Base-by-base conservation (phyloP, 1,140 invertebrate species). In the Sarcophaga bullata region DNA sequence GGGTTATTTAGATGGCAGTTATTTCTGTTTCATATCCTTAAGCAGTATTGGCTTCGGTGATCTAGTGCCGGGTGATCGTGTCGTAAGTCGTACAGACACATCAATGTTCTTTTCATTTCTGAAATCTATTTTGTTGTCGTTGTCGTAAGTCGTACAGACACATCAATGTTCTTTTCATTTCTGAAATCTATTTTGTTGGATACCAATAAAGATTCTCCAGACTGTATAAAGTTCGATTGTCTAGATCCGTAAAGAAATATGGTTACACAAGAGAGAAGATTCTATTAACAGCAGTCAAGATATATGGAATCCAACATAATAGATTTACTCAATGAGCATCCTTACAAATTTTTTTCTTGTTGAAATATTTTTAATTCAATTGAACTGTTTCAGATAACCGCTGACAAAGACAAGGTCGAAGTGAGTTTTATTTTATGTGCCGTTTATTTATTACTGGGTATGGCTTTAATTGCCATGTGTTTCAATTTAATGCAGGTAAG, bases 401-500 rank as follows among this genome's bases (percentile, higher is more conserved):
- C 85, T 80, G 25, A 37, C 84, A 88, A 84, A 84, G 91, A 83
- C 90, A 92, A 91, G 89, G 91, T 96, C 52, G 94, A 95, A 85
- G 91, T 95, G 5, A 95, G 95, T 72, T 97, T 97, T 90, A 95
- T 97, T 84, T 94, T 97, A 84, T 97, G 96, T 89, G 95, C 96
- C 25, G 93, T 96, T 91, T 97, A 97, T 90, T 92, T 98, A 68
- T 94, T 99, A n/a, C 93, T 99, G 82, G 98, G 95, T 49, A 99
- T 99, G 97, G 98, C 98, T 6, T 92, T 99, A 7, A 96, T 99
- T 78, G 98, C 98, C 84, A 99, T 99, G 98, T 99, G 97, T 91
- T 99, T 99, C 92, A 98, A 97, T 87, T 93, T 99, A 48, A 98
- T 98, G 96, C 97, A 97, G 92, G 94, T 94, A 10, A 0, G 11